phyloP scores from a whole-genome alignment of 2,113 vertebrate species.

The Petroica traversi region DNA sequence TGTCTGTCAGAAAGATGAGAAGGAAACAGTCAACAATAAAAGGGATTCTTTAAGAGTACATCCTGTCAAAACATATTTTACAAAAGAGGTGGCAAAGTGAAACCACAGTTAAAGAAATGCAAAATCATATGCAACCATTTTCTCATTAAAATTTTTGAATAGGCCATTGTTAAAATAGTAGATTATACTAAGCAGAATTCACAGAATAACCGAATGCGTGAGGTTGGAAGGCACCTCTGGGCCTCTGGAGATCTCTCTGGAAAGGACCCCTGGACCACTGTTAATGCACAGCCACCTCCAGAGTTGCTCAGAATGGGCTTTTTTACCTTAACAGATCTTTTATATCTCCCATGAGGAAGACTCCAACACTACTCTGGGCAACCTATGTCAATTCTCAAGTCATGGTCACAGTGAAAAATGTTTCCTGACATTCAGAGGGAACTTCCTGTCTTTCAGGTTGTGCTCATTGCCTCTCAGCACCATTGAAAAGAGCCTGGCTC shows the following conservation, averaged over 20 bases:
- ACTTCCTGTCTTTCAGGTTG: not conserved
- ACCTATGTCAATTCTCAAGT: not conserved
- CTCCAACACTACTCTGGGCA: not conserved
- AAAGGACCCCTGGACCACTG: not conserved
- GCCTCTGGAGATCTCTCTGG: too few species aligned
- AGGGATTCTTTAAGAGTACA: not conserved
- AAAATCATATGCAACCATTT: not conserved
- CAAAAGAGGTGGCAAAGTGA: not conserved
- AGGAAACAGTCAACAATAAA: not conserved
- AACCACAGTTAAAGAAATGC: not conserved
- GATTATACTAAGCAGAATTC: not conserved
- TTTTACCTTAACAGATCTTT: not conserved
- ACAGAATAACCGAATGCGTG: not conserved
- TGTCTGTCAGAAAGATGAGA: not conserved
- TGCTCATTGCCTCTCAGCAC: fast-evolving
- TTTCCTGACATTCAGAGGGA: not conserved
- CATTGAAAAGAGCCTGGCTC: not conserved
- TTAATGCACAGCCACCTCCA: not conserved
- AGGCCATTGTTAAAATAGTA: not conserved
- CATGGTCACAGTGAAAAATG: fast-evolving
- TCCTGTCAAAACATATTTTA: not conserved
- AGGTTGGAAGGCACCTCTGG: not conserved
- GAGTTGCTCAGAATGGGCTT: not conserved
- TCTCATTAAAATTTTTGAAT: not conserved
- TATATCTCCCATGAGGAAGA: not conserved